phyloP scores from a whole-genome alignment of 23 tunicate genomes.

The Styela plicata region DNA sequence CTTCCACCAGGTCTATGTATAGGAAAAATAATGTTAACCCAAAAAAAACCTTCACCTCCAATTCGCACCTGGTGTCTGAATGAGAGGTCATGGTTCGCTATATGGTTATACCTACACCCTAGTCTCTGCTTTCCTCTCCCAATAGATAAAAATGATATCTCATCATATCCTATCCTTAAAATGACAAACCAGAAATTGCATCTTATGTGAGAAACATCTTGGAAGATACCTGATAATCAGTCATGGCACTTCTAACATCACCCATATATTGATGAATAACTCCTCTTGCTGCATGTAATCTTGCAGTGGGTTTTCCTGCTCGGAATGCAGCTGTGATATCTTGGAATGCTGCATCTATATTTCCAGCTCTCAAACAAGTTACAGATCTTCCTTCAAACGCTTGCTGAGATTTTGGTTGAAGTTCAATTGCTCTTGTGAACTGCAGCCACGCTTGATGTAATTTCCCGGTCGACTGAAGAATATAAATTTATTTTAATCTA shows the following conservation, averaged over 20 bases:
- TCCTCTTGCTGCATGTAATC: slow-evolving; percentile 68
- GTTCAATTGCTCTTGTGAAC: slow-evolving; percentile 65
- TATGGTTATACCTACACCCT: too few relatives aligned
- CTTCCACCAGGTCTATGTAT: too few relatives aligned
- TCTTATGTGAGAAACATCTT: too few relatives aligned
- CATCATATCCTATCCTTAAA: too few relatives aligned
- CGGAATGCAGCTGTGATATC: slow-evolving; percentile 57
- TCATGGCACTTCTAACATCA: slow-evolving; percentile 66
- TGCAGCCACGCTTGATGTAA: slow-evolving; percentile 82
- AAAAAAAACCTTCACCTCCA: too few relatives aligned
- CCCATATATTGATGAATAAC: slow-evolving; percentile 68
- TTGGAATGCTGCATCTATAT: slow-evolving; percentile 63
- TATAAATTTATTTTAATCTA: background rate
- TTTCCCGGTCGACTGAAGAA: slow-evolving; percentile 53
- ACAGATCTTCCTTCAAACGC: slow-evolving; percentile 86
- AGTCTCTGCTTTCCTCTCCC: too few relatives aligned
- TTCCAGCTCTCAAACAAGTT: slow-evolving; percentile 68
- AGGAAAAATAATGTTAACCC: too few relatives aligned
- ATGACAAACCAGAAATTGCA: too few relatives aligned
- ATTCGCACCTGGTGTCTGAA: too few relatives aligned
- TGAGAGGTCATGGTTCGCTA: too few relatives aligned
- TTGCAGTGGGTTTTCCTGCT: slow-evolving; percentile 52
- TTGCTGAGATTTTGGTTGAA: slow-evolving; percentile 45
- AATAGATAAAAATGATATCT: too few relatives aligned
- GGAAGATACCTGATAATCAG: slow-evolving; percentile 61